These are phyloP conservation scores for Bombus vancouverensis DNA, from an alignment of 1,140 invertebrate species.

Conservation along the genomic window DNA sequence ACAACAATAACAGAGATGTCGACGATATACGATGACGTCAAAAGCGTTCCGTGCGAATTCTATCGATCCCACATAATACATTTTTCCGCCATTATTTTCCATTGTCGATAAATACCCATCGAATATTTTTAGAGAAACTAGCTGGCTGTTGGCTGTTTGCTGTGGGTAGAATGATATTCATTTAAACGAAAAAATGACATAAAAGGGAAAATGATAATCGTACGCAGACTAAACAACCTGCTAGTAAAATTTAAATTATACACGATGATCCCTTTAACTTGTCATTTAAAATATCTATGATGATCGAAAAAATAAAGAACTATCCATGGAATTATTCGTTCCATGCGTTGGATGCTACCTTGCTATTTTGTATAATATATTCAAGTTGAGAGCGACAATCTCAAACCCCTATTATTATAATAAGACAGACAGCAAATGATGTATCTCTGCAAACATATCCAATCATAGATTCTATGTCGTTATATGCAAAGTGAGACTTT, in stretches of 20 bases:
- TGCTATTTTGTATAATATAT: background rate
- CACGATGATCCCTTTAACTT: background rate
- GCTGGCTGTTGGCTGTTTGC: background rate
- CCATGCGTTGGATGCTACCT: background rate
- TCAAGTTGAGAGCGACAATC: background rate
- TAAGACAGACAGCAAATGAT: background rate
- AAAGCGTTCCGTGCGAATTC: constrained; percentile 11
- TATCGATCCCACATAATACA: constrained; percentile 11
- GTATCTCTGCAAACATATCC: background rate
- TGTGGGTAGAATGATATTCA: background rate
- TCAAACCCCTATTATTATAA: background rate
- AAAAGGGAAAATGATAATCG: background rate
- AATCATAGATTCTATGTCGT: background rate
- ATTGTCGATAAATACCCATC: background rate
- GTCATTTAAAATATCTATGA: background rate
- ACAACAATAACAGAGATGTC: background rate
- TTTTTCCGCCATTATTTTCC: background rate
- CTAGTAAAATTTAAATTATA: background rate
- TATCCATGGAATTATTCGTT: background rate
- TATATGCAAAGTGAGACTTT: background rate
- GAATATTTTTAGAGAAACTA: background rate
- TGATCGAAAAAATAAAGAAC: background rate
- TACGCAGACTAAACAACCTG: background rate
- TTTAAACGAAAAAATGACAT: background rate
- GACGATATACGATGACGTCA: constrained; percentile 14